These are phyloP conservation scores for Silvanus unidentatus DNA, from an alignment of 2,888 invertebrate species.

Conservation along the genomic window DNA sequence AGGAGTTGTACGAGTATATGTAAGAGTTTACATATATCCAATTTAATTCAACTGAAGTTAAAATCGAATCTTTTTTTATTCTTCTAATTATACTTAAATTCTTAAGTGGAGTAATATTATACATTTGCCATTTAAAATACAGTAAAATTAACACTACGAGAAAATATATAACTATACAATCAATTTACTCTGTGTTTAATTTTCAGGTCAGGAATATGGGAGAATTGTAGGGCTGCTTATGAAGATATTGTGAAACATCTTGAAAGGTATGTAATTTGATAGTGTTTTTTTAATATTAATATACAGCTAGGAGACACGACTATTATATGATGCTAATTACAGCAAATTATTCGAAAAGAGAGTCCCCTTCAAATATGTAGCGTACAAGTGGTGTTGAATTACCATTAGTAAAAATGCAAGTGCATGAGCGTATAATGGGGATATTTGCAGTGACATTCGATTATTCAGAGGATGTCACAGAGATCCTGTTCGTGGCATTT, in stretches of 20 bases:
- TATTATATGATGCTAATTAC: neutral
- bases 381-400: constrained; percentile 16
- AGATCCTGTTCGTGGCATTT: constrained; percentile 25
- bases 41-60: neutral
- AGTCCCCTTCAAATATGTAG: constrained; percentile 11
- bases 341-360: neutral
- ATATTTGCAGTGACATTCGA: constrained; percentile 34
- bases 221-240: constrained; percentile 90
- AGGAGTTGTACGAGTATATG: constrained; percentile 14
- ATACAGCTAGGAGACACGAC: no score
- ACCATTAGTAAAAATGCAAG: constrained; percentile 34
- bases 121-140: no score
- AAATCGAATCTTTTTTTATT: neutral
- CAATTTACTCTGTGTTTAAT: neutral
- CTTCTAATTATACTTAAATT: neutral
- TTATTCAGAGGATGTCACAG: constrained; percentile 17
- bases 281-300: no score
- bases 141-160: no score
- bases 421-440: constrained; percentile 29
- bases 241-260: constrained; percentile 93
- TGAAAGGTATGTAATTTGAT: constrained; percentile 63
- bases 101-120: neutral
- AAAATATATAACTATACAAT: no score
- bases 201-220: constrained; percentile 83
- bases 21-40: neutral